These are phyloP conservation scores for Chloroceryle aenea DNA, from an alignment of 2,113 vertebrate species.

Conservation along the genomic window DNA sequence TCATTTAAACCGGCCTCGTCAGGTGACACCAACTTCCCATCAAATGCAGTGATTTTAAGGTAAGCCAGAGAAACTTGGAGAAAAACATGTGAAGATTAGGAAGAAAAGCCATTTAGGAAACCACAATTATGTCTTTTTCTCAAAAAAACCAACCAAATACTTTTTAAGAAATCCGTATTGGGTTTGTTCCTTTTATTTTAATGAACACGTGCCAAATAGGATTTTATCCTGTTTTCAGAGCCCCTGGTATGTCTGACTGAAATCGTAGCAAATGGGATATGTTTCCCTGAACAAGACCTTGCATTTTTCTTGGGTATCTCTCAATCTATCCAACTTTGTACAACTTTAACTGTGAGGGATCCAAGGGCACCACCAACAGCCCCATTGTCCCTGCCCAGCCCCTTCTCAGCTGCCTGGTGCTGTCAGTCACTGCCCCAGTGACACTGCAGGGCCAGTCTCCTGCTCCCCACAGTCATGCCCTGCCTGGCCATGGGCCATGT, in stretches of 20 bases:
- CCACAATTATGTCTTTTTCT: neutral
- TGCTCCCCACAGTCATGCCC: too few species aligned
- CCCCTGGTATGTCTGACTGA: neutral
- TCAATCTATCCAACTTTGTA: neutral
- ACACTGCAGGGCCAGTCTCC: too few species aligned
- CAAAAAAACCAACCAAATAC: neutral
- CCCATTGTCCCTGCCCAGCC: neutral
- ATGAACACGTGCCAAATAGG: neutral
- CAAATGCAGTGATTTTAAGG: neutral
- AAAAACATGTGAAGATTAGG: neutral
- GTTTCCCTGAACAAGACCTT: neutral
- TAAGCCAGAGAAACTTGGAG: neutral
- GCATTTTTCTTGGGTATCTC: neutral
- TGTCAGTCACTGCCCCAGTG: too few species aligned
- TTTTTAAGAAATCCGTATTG: neutral
- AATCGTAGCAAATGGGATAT: neutral
- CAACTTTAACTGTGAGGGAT: neutral
- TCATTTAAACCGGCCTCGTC: neutral
- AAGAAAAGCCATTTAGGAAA: neutral
- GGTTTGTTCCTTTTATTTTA: neutral
- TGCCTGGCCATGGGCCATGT: too few species aligned
- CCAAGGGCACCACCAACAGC: neutral
- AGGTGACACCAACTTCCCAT: neutral
- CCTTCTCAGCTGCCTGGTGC: too few species aligned
- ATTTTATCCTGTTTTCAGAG: neutral